These are phyloP conservation scores for Thamnophis sirtalis DNA, from an alignment of 2,113 vertebrate species.

Conservation along the genomic window DNA sequence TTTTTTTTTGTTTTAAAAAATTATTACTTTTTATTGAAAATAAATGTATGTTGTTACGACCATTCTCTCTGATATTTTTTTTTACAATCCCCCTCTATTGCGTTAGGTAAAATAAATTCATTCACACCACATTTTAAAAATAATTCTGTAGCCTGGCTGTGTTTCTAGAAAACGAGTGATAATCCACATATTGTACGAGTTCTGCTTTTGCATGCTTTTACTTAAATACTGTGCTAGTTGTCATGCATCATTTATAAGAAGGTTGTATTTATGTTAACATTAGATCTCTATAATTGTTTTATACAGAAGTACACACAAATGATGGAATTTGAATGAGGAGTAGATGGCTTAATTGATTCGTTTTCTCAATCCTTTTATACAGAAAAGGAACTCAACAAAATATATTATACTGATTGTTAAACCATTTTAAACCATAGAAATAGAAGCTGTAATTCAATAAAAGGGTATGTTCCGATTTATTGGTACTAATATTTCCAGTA, in stretches of 20 bases:
- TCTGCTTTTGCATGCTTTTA: constrained; percentile 78
- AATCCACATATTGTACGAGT: not conserved
- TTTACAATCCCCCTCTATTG: not conserved
- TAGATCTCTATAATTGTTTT: constrained; percentile 63
- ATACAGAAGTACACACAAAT: constrained; percentile 73
- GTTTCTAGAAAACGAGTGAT: constrained; percentile 22
- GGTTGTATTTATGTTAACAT: constrained; percentile 65
- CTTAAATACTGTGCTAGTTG: constrained; percentile 75
- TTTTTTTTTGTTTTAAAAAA: constrained; percentile 7
- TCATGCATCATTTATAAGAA: constrained; percentile 83
- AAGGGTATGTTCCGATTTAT: not conserved
- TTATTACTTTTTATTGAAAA: not conserved
- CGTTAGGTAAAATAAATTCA: constrained; percentile 26
- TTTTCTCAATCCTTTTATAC: constrained; percentile 40
- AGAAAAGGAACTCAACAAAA: constrained; percentile 39
- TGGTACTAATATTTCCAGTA: not conserved
- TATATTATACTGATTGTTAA: constrained; percentile 49
- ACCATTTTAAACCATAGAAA: constrained; percentile 33
- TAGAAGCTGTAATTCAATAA: not conserved
- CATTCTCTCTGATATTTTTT: constrained; percentile 4
- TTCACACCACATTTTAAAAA: constrained; percentile 24
- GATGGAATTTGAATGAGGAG: constrained; percentile 54
- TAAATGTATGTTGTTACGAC: not conserved
- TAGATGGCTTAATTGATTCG: constrained; percentile 62
- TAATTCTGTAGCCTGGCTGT: constrained; percentile 22